These are phyloP conservation scores for Trachurus trachurus DNA, from an alignment of 2,797 vertebrate genomes.

Conservation along the genomic window DNA sequence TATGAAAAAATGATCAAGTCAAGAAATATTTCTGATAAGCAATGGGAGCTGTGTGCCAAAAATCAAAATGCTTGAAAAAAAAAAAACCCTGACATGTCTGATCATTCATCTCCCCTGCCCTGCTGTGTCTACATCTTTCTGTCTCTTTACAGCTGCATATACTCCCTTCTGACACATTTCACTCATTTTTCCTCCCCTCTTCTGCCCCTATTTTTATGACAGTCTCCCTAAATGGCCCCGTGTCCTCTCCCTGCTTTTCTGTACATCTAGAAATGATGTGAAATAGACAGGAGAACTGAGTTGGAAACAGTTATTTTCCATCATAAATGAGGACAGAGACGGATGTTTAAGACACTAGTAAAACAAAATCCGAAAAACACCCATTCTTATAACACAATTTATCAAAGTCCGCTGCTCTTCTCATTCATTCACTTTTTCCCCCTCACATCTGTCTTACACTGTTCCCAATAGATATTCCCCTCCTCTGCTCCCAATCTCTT, in stretches of 20 bases:
- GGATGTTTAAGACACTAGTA: neutral
- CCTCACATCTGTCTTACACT: conserved; percentile 32
- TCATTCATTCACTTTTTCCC: conserved; percentile 59
- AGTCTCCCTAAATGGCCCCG: neutral
- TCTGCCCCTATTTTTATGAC: neutral
- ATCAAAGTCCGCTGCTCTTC: conserved; percentile 34
- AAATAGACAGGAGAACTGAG: conserved; percentile 8
- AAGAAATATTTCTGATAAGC: neutral
- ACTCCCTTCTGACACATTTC: conserved; percentile 9
- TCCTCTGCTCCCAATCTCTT: conserved; percentile 8
- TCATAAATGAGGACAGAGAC: neutral
- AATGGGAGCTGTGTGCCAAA: neutral
- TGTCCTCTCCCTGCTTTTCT: neutral
- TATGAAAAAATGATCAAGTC: neutral
- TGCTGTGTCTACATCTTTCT: conserved; percentile 3
- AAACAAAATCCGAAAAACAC: conserved; percentile 19
- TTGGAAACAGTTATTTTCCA: neutral
- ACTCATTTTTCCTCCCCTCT: conserved; percentile 4
- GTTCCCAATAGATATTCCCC: neutral
- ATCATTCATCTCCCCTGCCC: conserved; percentile 3
- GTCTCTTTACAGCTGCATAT: conserved; percentile 1
- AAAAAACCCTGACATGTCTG: neutral
- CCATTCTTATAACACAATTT: conserved; percentile 13
- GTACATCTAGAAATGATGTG: conserved; percentile 9
- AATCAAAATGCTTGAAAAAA: neutral